Evolutionary conservation across 2,113 vertebrate species (phyloP).

Genomic region (Neogobius melanostomus): DNA sequence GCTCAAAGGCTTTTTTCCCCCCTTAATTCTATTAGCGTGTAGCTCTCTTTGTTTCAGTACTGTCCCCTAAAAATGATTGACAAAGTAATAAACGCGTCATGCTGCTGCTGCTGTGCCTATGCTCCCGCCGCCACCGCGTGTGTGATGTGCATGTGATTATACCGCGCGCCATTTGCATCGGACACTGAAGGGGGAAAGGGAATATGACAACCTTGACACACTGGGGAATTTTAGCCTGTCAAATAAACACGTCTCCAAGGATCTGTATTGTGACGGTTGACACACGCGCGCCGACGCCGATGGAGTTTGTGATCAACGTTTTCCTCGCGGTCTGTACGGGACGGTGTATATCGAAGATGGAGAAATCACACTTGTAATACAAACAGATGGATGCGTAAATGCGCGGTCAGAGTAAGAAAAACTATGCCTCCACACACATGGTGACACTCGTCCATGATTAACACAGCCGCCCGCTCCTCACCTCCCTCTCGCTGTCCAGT

Average conservation of each 20-base stretch:
- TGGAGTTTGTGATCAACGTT: slow-evolving; percentile 19
- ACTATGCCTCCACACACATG: slow-evolving; percentile 25
- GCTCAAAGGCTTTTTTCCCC: slow-evolving; percentile 29
- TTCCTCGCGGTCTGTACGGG: background rate
- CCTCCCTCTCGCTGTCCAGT: slow-evolving; percentile 26
- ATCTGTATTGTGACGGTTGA: slow-evolving; percentile 65
- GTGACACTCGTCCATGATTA: slow-evolving; percentile 57
- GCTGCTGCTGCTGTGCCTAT: slow-evolving; percentile 49
- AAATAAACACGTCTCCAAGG: slow-evolving; percentile 73
- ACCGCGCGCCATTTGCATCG: slow-evolving; percentile 68
- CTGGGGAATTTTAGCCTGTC: slow-evolving; percentile 68
- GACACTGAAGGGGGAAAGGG: slow-evolving; percentile 49
- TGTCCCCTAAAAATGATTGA: slow-evolving; percentile 73
- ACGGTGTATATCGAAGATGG: slow-evolving; percentile 5
- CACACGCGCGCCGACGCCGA: slow-evolving; percentile 13
- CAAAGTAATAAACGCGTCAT: slow-evolving; percentile 75
- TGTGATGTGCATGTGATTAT: slow-evolving; percentile 61
- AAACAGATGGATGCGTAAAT: slow-evolving; percentile 47
- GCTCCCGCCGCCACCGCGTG: slow-evolving; percentile 4
- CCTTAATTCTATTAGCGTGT: slow-evolving; percentile 67
- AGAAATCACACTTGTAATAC: slow-evolving; percentile 9
- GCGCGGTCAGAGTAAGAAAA: slow-evolving; percentile 13
- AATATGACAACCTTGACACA: slow-evolving; percentile 72
- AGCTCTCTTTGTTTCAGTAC: slow-evolving; percentile 66
- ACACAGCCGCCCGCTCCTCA: slow-evolving; percentile 23